Conservation (phyloP, 53 echinoderm and acorn worm species). For the Glandiceps talaboti region DNA sequence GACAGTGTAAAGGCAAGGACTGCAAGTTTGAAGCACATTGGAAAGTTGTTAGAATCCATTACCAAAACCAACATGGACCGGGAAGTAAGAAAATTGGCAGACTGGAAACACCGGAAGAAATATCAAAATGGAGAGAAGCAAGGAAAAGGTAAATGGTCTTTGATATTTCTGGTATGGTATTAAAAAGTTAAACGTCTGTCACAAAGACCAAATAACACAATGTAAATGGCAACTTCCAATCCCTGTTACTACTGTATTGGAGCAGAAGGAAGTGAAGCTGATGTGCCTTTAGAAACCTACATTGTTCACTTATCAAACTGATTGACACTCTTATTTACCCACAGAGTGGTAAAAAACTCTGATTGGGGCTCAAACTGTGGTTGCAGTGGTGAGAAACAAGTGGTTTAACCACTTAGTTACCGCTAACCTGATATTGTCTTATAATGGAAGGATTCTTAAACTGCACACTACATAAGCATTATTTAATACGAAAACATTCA, state of each 20-base stretch:
- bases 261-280: not conserved
- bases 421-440: too few relatives aligned
- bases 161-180: not conserved
- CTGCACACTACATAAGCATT: too few relatives aligned
- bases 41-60: conserved; percentile 60
- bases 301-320: too few relatives aligned
- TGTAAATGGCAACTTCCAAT: too few relatives aligned
- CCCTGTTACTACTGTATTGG: too few relatives aligned
- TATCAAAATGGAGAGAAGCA: conserved; percentile 49
- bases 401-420: too few relatives aligned
- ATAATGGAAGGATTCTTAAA: too few relatives aligned
- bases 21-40: conserved; percentile 56
- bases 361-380: too few relatives aligned
- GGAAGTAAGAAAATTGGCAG: conserved; percentile 29
- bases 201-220: not conserved
- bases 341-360: too few relatives aligned
- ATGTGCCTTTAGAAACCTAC: not conserved
- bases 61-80: conserved; percentile 49
- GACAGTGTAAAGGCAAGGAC: conserved; percentile 53
- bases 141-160: conserved; percentile 35
- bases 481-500: too few relatives aligned
- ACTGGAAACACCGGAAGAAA: conserved; percentile 43
- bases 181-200: not conserved
- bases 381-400: too few relatives aligned
- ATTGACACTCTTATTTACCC: too few relatives aligned